Evolutionary conservation across 2,797 vertebrate genomes (phyloP).

Genomic region (Trachurus trachurus): DNA sequence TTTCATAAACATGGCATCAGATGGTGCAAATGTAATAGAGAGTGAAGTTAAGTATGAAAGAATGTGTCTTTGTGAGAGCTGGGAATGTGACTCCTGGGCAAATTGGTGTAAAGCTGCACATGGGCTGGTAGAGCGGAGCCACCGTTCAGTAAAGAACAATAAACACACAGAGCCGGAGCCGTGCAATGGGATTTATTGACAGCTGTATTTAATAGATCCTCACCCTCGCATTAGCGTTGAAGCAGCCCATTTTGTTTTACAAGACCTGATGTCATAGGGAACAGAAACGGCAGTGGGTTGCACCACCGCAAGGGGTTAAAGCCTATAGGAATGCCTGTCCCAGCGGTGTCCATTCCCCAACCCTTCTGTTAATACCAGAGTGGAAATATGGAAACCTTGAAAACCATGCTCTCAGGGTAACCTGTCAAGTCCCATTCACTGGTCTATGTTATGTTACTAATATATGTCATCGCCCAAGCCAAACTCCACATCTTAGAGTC

Average conservation of each 20-base stretch:
- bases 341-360: conserved; percentile 66
- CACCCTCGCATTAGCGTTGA: conserved; percentile 45
- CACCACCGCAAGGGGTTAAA: conserved; percentile 73
- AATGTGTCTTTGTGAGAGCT: conserved; percentile 67
- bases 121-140: conserved; percentile 58
- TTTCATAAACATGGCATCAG: conserved; percentile 52
- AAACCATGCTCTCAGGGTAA: conserved; percentile 82
- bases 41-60: conserved; percentile 42
- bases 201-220: conserved; percentile 81
- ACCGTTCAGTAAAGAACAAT: conserved; percentile 81
- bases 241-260: conserved; percentile 74
- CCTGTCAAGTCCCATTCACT: conserved; percentile 86
- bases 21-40: conserved; percentile 64
- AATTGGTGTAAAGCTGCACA: conserved; percentile 56
- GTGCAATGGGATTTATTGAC: conserved; percentile 77
- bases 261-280: conserved; percentile 77
- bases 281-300: conserved; percentile 36
- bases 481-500: conserved; percentile 84
- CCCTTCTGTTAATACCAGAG: conserved; percentile 76
- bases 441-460: conserved; percentile 85
- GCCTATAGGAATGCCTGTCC: conserved; percentile 71
- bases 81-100: conserved; percentile 49
- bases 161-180: conserved; percentile 69
- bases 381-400: conserved; percentile 87
- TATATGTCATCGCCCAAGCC: conserved; percentile 86